Conservation (phyloP, 1,140 invertebrate genomes). For the Spodoptera frugiperda region DNA sequence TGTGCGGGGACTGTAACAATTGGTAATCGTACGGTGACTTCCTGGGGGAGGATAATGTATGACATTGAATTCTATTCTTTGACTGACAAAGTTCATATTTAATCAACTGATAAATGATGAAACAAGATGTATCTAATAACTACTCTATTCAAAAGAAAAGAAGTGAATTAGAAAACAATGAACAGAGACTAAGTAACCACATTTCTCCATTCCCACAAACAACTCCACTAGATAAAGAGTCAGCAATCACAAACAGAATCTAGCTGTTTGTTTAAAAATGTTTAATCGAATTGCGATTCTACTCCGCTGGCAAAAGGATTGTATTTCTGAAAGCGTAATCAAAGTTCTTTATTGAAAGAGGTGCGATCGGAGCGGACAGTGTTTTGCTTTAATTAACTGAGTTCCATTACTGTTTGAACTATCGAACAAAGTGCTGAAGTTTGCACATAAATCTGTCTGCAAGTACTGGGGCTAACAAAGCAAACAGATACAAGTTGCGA, state of each 20-base stretch:
- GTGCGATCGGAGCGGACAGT: background rate
- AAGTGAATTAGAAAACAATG: background rate
- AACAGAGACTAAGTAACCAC: background rate
- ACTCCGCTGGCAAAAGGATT: background rate
- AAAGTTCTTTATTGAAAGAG: conserved; percentile 1
- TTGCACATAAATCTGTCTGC: conserved; percentile 28
- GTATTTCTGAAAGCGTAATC: conserved; percentile 1
- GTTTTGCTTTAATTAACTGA: conserved; percentile 39
- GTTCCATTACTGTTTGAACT: conserved; percentile 19
- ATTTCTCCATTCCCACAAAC: background rate
- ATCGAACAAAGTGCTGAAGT: conserved; percentile 8
- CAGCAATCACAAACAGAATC: background rate
- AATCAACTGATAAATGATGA: too few relatives aligned
- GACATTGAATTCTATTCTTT: too few relatives aligned
- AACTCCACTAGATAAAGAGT: background rate
- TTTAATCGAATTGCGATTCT: background rate
- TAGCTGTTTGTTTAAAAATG: background rate
- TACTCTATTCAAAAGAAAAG: background rate
- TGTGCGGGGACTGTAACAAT: background rate
- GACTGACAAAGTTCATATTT: too few relatives aligned
- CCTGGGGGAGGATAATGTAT: background rate
- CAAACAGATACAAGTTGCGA: background rate
- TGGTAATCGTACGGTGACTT: background rate
- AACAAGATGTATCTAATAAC: background rate
- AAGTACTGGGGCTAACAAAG: background rate